A percentile compares a stretch with the other conserved stretches of the same genome.
phyloP scores from a whole-genome alignment of 2,888 invertebrate genomes.

The Beris chalybata region DNA sequence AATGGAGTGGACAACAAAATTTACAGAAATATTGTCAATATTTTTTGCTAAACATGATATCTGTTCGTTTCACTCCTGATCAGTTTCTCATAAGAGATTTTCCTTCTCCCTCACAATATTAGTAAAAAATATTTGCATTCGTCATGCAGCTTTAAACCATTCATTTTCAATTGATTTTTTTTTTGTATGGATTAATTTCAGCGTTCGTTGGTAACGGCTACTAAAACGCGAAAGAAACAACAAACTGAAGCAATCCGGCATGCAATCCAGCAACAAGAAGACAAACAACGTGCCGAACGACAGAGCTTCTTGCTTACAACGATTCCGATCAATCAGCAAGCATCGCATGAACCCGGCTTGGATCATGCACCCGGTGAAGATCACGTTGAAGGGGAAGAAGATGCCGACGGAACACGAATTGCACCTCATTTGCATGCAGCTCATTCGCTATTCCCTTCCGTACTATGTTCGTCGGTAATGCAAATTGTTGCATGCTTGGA shows the following conservation, averaged over 20 bases:
- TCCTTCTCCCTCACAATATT: no score
- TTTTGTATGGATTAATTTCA: constrained; percentile 52
- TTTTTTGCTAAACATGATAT: no score
- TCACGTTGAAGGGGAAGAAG: constrained; percentile 79
- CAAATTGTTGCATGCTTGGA: constrained; percentile 93
- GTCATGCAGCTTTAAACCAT: no score
- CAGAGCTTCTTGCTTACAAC: constrained; percentile 95
- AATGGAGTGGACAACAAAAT: no score
- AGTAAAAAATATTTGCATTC: no score
- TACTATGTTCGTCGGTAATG: constrained; percentile 92
- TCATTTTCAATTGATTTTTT: no score
- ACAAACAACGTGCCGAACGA: constrained; percentile 90
- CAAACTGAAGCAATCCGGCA: constrained; percentile 97
- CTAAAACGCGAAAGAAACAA: constrained; percentile 97
- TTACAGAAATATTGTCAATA: no score
- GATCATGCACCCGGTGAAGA: constrained; percentile 83
- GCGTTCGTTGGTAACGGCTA: constrained; percentile 95
- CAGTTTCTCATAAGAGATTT: no score
- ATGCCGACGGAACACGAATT: constrained; percentile 68
- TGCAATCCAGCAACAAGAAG: constrained; percentile 94
- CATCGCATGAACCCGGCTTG: constrained; percentile 92
- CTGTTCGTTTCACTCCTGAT: no score
- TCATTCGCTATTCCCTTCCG: constrained; percentile 94
- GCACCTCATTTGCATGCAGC: constrained; percentile 88
- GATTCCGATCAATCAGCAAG: constrained; percentile 92